Percentiles rank a stretch among this genome's conserved stretches.
Evolutionary conservation across 2,888 invertebrate species (phyloP).

Genomic region (Nephrotoma appendiculata): DNA sequence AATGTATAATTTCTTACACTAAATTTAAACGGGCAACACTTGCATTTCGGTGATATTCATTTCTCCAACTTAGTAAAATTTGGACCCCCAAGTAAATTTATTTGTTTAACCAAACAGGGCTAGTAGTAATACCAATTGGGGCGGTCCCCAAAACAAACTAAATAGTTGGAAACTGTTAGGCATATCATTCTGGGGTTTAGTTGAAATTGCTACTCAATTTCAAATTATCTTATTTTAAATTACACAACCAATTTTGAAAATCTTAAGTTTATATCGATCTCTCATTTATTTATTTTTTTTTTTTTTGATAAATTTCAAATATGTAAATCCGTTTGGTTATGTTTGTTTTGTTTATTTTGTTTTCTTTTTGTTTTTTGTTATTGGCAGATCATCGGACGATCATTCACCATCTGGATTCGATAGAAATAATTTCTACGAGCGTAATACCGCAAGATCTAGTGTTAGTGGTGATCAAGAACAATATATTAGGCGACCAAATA

Average conservation of each 20-base stretch:
- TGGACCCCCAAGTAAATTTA: too few species aligned
- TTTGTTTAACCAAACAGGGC: too few species aligned
- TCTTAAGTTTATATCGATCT: background rate
- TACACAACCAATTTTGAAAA: background rate
- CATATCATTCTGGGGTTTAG: too few species aligned
- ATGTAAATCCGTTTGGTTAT: slow-evolving; percentile 7
- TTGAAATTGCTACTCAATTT: background rate
- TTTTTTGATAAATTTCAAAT: background rate
- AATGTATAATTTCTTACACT: too few species aligned
- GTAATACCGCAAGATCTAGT: slow-evolving; percentile 23
- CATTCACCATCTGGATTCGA: slow-evolving; percentile 32
- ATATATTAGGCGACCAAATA: slow-evolving; percentile 24
- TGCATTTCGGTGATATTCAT: too few species aligned
- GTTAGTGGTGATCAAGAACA: slow-evolving; percentile 24
- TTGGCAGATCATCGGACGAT: slow-evolving; percentile 32
- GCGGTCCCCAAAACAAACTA: too few species aligned
- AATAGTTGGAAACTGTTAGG: too few species aligned
- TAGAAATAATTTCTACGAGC: slow-evolving; percentile 31
- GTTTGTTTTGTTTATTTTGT: slow-evolving; percentile 6
- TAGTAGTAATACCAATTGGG: too few species aligned
- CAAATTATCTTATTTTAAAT: background rate
- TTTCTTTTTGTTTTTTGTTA: slow-evolving; percentile 7
- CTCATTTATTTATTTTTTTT: background rate
- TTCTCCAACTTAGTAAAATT: too few species aligned
- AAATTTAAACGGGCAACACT: too few species aligned